Conservation (phyloP, 2,888 invertebrate species). For the Mythimna vitellina region DNA sequence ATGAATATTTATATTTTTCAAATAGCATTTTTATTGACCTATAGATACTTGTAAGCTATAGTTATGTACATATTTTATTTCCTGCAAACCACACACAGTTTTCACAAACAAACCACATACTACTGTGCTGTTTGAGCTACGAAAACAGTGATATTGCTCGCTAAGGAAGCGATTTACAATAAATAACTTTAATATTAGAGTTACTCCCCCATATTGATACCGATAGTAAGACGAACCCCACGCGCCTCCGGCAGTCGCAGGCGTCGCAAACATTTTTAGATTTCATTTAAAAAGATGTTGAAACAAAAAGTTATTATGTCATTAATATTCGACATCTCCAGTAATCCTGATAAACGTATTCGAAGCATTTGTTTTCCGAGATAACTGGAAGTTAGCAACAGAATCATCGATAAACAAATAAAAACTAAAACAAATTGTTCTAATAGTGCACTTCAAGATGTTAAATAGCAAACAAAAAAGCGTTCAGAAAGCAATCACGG, state of each 20-base stretch:
- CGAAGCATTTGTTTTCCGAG: not conserved
- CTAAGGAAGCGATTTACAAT: conserved; percentile 88
- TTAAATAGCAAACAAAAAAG: conserved; percentile 64
- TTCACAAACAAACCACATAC: conserved; percentile 37
- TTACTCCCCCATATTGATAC: conserved; percentile 88
- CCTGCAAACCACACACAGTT: conserved; percentile 11
- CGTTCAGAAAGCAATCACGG: conserved; percentile 66
- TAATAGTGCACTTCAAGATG: conserved; percentile 61
- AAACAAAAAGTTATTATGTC: not conserved
- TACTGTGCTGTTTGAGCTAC: conserved; percentile 44
- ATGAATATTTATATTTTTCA: conserved; percentile 6
- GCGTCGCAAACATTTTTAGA: conserved; percentile 73
- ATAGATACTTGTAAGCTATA: not conserved
- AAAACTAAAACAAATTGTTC: conserved; percentile 48
- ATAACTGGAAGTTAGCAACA: conserved; percentile 15
- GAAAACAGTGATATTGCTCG: conserved; percentile 76
- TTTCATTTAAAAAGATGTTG: not conserved
- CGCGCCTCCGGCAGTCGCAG: conserved; percentile 84
- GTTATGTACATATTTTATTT: not conserved
- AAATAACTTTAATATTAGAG: conserved; percentile 90
- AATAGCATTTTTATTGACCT: conserved; percentile 7
- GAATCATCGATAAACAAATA: conserved; percentile 38
- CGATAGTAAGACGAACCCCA: conserved; percentile 85
- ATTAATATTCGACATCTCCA: not conserved
- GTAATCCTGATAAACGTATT: not conserved